Evolutionary conservation across 2,797 vertebrate genomes (phyloP).

Genomic region (Harpagifer antarcticus): DNA sequence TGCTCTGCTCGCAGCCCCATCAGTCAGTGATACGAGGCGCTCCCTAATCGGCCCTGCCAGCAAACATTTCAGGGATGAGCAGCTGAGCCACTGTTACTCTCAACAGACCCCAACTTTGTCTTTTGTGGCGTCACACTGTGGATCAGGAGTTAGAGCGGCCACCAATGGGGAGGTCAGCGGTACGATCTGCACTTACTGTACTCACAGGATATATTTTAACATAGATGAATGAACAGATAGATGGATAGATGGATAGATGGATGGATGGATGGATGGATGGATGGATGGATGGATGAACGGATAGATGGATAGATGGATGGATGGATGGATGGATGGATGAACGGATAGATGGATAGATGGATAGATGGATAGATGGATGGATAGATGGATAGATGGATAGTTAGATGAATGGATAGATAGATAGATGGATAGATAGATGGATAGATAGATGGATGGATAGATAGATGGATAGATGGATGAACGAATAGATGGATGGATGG

Average conservation of each 20-base stretch:
- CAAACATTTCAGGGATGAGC: slow-evolving; percentile 39
- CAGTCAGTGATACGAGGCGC: slow-evolving; percentile 3
- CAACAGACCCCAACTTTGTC: not conserved
- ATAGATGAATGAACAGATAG: too few relatives aligned
- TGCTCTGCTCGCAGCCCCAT: slow-evolving; percentile 20
- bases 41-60: slow-evolving; percentile 26
- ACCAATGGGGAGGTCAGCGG: too few relatives aligned
- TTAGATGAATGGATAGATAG: too few relatives aligned
- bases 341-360: rapidly evolving
- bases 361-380: too few relatives aligned
- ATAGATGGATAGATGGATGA: too few relatives aligned
- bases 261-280: rapidly evolving
- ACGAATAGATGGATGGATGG: rapidly evolving
- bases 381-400: rapidly evolving
- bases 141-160: too few relatives aligned
- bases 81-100: slow-evolving; percentile 27
- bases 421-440: too few relatives aligned
- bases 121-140: not conserved
- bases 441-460: too few relatives aligned
- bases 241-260: too few relatives aligned
- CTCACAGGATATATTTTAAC: too few relatives aligned
- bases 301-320: rapidly evolving
- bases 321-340: too few relatives aligned
- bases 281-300: rapidly evolving
- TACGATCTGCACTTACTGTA: too few relatives aligned